Evolutionary conservation across 2,888 invertebrate species (phyloP).

Genomic region (Ophonus ardosiacus): DNA sequence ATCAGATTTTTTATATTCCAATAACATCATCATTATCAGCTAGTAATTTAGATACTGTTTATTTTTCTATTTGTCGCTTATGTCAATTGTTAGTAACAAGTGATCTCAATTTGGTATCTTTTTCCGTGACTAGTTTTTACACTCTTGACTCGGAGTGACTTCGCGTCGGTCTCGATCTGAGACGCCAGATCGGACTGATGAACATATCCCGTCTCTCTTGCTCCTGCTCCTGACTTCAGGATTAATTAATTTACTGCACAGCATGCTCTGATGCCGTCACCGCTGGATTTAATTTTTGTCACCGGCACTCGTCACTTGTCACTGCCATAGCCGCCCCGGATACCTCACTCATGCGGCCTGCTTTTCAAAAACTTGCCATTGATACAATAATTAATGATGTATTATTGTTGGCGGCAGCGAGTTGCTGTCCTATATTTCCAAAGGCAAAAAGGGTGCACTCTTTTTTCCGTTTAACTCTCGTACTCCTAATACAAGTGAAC

Average conservation of each 20-base stretch:
- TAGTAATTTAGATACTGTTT: no score
- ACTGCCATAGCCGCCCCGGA: conserved; percentile 39
- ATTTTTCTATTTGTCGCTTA: neutral
- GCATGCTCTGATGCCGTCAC: conserved; percentile 59
- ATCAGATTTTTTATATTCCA: no score
- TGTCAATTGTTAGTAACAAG: neutral
- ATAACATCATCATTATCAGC: no score
- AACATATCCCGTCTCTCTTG: conserved; percentile 31
- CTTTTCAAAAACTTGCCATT: conserved; percentile 63
- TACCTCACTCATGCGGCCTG: conserved; percentile 42
- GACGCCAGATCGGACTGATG: conserved; percentile 22
- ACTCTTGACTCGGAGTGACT: neutral
- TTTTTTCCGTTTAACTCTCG: neutral
- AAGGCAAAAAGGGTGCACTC: neutral
- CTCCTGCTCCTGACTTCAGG: conserved; percentile 39
- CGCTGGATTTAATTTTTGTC: conserved; percentile 62
- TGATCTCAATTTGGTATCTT: conserved; percentile 13
- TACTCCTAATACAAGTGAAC: no score
- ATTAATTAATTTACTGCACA: conserved; percentile 62
- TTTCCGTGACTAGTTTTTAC: conserved; percentile 2
- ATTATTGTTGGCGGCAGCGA: conserved; percentile 46
- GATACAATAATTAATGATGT: conserved; percentile 60
- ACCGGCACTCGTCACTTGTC: conserved; percentile 60
- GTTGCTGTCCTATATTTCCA: neutral
- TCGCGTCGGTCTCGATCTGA: conserved; percentile 18